Evolutionary conservation across 1,140 invertebrate genomes (phyloP), one percentile per base, ranked within the genome.

Genomic region (Phymorhynchus buccinoides): DNA sequence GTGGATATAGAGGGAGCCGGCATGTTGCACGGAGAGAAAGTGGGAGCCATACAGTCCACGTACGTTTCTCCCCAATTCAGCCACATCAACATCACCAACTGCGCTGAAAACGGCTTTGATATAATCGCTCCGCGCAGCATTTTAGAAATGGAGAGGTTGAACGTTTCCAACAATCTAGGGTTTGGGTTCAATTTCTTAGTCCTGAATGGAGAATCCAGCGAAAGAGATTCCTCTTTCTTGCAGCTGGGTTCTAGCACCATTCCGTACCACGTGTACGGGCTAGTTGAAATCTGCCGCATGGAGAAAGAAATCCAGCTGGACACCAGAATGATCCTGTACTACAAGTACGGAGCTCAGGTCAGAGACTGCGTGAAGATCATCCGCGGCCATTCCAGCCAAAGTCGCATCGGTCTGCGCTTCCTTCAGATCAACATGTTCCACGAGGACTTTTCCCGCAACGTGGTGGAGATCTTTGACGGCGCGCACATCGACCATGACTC

Each of bases 311-410:
- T 99, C 41, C 95, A 95, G 12, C 95, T 99, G 0, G 96, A 98
- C 92, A 97, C 99, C 90, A 94, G 98, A 83, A 95, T 99, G 7
- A 91, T 99, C 3, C 88, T 99, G 1, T 99, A 99, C 92, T 99
- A 98, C 93, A 99, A 99, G 92, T 99, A 99, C 89, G 97, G 99
- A 88, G 98, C 98, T 89, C 96, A 96, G 93, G 96, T 97, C 0
- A 96, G 99, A 12, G 99, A 99, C 92, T 99, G 99, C 93, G 97
- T 99, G 0, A 99, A 99, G 94, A 98, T 99, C 88, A 99, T 99
- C 89, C 84, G 84, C 22, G 84, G 87, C 30, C 87, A 79, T 41
- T 81, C 88, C 18, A 52, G 48, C 22, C 85, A 85, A 52, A 90
- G 89, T 83, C 84, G 68, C 32, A 88, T 93, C n/a, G 89, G 90